Evolutionary conservation across 2,113 vertebrate species (phyloP).

Genomic region (Heterocephalus glaber): DNA sequence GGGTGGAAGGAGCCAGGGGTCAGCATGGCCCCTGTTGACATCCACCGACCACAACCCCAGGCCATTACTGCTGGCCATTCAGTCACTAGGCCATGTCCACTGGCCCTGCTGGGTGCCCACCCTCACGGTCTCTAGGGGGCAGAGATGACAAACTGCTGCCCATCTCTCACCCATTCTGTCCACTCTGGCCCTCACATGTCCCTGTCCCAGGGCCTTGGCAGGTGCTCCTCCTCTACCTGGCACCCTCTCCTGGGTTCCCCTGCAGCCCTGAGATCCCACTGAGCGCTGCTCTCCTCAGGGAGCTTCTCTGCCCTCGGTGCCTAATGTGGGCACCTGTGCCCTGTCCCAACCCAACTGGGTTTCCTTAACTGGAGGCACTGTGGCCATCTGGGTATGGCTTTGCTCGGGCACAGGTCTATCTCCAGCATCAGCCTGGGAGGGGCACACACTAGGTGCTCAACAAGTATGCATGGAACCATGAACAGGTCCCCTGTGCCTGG

Average conservation of each 20-base stretch:
- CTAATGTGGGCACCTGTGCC: neutral
- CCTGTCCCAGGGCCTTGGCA: neutral
- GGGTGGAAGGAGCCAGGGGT: conserved; percentile 62
- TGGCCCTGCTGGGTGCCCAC: neutral
- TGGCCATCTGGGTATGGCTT: too few species aligned
- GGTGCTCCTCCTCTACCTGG: neutral
- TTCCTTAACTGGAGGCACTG: neutral
- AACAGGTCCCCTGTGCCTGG: neutral
- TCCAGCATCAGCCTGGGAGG: neutral
- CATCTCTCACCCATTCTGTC: rapidly evolving
- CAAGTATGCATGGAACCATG: neutral
- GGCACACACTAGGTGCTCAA: neutral
- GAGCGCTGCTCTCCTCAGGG: neutral
- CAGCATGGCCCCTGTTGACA: neutral
- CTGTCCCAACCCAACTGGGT: neutral
- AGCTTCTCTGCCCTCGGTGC: neutral
- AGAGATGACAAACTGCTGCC: neutral
- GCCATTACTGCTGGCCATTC: neutral
- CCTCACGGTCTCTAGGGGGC: neutral
- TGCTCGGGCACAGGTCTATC: neutral
- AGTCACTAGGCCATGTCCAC: neutral
- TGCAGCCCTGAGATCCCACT: neutral
- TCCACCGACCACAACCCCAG: neutral
- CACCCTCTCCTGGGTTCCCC: neutral
- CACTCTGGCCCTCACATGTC: neutral